phyloP scores from a whole-genome alignment of 2,888 invertebrate genomes.

The Mimachlamys varia region DNA sequence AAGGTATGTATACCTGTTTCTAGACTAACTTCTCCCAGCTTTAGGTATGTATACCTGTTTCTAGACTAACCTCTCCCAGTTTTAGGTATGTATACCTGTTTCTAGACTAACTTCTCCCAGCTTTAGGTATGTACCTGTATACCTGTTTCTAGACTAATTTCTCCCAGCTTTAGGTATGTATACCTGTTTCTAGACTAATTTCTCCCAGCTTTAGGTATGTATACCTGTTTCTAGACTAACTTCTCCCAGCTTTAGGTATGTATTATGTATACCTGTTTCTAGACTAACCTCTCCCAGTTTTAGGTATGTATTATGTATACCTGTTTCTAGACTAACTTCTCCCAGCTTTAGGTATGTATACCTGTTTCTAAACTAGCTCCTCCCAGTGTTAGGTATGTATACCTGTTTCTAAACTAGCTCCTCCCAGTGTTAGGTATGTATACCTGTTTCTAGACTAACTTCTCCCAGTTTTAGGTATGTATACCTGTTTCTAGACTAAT shows the following conservation, averaged over 20 bases:
- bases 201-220: constrained; percentile 93
- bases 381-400: constrained; percentile 92
- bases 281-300: constrained; percentile 95
- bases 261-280: constrained; percentile 91
- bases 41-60: constrained; percentile 90
- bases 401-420: constrained; percentile 93
- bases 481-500: constrained; percentile 93
- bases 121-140: constrained; percentile 91
- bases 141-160: constrained; percentile 93
- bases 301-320: constrained; percentile 90
- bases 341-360: constrained; percentile 92
- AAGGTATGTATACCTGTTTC: constrained; percentile 91
- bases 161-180: constrained; percentile 92
- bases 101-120: constrained; percentile 96
- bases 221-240: constrained; percentile 93
- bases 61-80: constrained; percentile 95
- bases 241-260: constrained; percentile 93
- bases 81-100: constrained; percentile 89
- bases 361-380: constrained; percentile 93
- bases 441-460: constrained; percentile 93
- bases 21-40: constrained; percentile 94
- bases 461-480: constrained; percentile 93
- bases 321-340: constrained; percentile 93
- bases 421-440: constrained; percentile 92
- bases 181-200: constrained; percentile 93